Evolutionary conservation across 2,113 vertebrate species (phyloP).

Genomic region (Sprattus sprattus): DNA sequence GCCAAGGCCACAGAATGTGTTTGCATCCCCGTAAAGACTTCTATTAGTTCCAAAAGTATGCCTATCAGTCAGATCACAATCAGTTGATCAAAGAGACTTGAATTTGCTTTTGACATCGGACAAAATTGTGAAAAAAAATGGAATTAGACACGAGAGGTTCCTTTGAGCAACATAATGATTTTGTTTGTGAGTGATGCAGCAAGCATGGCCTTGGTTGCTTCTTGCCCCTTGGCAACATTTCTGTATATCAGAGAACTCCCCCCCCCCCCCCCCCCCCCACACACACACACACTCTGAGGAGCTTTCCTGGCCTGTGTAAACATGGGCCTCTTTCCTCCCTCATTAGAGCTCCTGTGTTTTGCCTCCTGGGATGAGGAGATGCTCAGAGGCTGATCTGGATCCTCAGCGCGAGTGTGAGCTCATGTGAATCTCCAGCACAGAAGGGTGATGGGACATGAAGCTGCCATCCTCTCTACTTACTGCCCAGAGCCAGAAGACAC

Average conservation of each 20-base stretch:
- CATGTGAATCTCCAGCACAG: not conserved
- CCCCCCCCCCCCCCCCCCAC: no score
- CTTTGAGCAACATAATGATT: not conserved
- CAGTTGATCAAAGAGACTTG: not conserved
- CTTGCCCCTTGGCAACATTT: not conserved
- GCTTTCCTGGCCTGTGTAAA: not conserved
- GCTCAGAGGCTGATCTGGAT: not conserved
- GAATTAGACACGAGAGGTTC: not conserved
- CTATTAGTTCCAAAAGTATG: not conserved
- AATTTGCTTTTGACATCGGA: not conserved
- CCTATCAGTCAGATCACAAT: not conserved
- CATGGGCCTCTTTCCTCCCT: not conserved
- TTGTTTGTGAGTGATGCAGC: not conserved
- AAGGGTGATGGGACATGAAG: not conserved
- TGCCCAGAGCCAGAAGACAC: not conserved
- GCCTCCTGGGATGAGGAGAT: no score
- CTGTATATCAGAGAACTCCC: not conserved
- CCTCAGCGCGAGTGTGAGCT: not conserved
- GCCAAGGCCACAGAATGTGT: not conserved
- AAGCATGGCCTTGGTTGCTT: not conserved
- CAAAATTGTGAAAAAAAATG: not conserved
- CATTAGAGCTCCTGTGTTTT: no score
- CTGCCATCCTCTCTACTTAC: not conserved
- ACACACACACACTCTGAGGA: not conserved
- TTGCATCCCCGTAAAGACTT: not conserved